A percentile compares a stretch with the other conserved stretches of the same genome.
These are phyloP conservation scores for Allolobophora icterica DNA, from an alignment of 2,888 invertebrate species.

Conservation along the genomic window DNA sequence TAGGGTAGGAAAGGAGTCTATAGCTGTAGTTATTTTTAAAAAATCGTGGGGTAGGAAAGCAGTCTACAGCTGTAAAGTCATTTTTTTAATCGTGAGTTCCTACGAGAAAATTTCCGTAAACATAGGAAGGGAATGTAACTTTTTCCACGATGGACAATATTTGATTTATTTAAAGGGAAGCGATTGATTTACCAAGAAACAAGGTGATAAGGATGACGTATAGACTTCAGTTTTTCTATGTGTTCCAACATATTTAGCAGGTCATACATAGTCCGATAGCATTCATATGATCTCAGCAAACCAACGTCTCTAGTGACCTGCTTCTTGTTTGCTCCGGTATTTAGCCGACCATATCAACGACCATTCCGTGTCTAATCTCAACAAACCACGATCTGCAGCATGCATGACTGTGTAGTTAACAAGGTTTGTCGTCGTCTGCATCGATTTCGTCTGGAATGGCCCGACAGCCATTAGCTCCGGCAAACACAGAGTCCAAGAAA, in stretches of 20 bases:
- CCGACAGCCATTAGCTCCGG: neutral
- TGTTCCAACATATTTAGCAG: neutral
- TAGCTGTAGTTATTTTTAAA: too few relatives aligned
- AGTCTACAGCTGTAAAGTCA: too few relatives aligned
- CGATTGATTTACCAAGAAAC: neutral
- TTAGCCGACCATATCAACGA: neutral
- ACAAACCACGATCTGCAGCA: neutral
- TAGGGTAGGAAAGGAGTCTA: too few relatives aligned
- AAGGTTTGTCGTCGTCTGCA: neutral
- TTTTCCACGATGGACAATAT: neutral
- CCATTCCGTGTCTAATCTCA: neutral
- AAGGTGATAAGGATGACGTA: neutral
- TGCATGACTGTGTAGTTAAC: neutral
- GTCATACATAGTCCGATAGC: too few relatives aligned
- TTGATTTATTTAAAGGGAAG: neutral
- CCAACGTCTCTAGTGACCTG: neutral
- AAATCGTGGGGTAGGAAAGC: too few relatives aligned
- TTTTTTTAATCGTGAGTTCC: neutral
- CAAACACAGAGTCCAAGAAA: neutral
- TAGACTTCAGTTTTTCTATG: neutral
- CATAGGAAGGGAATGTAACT: neutral
- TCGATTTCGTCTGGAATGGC: conserved; percentile 9
- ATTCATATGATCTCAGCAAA: neutral
- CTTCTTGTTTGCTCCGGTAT: neutral
- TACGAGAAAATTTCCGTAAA: too few relatives aligned